Evolutionary conservation across 2,113 vertebrate genomes (phyloP).

Genomic region (Raja brachyura): DNA sequence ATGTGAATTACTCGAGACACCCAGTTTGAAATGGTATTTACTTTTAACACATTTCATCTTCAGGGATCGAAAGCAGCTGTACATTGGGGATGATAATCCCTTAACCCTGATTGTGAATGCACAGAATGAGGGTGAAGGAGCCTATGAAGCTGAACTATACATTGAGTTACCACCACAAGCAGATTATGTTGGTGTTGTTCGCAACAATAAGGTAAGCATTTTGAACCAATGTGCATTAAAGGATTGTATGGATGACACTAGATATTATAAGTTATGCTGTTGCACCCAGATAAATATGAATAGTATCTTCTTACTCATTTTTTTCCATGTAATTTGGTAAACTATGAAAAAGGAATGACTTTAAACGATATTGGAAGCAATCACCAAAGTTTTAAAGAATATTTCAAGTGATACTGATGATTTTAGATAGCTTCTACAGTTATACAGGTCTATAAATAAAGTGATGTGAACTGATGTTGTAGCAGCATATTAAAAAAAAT

Average conservation of each 20-base stretch:
- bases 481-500: too few species aligned
- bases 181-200: conserved; percentile 83
- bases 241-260: not conserved
- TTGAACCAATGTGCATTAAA: not conserved
- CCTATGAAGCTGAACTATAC: conserved; percentile 90
- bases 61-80: conserved; percentile 85
- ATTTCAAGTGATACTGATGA: too few species aligned
- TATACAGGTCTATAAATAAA: not conserved
- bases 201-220: conserved; percentile 73
- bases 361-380: not conserved
- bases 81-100: conserved; percentile 86
- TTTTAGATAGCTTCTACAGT: not conserved
- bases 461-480: not conserved
- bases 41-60: conserved; percentile 39
- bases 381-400: not conserved
- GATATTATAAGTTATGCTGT: not conserved
- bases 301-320: not conserved
- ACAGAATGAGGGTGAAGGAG: conserved; percentile 85
- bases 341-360: not conserved
- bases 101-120: conserved; percentile 76
- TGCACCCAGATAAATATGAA: not conserved
- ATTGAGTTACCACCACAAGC: conserved; percentile 75
- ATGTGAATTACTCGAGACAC: not conserved
- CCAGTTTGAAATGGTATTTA: not conserved
- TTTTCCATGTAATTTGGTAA: not conserved